A percentile compares a stretch with the other conserved stretches of the same genome.
Evolutionary conservation across 2,797 vertebrate species (phyloP).

Genomic region (Neopelma chrysocephalum): DNA sequence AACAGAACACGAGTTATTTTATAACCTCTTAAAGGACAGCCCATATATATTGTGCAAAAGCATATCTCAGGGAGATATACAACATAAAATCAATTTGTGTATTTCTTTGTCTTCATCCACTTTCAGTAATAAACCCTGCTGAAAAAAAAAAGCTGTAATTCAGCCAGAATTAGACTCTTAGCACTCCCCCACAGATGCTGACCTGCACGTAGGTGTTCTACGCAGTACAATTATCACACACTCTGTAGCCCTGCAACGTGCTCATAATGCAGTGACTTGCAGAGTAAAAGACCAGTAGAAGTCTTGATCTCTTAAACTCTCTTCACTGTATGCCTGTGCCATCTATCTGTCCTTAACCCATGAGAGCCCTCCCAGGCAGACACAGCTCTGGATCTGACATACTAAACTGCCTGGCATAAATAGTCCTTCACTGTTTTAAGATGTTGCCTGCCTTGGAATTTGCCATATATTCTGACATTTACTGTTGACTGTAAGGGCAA

Average conservation of each 20-base stretch:
- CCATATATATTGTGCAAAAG: neutral
- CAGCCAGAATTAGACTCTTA: conserved; percentile 15
- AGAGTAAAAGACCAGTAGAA: conserved; percentile 7
- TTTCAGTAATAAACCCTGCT: neutral
- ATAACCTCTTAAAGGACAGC: conserved; percentile 13
- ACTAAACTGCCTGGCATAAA: conserved; percentile 26
- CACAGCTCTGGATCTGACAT: neutral
- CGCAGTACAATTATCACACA: neutral
- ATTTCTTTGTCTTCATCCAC: neutral
- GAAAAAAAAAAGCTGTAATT: neutral
- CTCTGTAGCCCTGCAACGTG: neutral
- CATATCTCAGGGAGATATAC: conserved; percentile 3
- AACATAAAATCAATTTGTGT: conserved; percentile 1
- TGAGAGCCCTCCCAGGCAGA: neutral
- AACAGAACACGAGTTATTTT: neutral
- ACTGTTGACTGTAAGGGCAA: neutral
- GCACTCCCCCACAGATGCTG: neutral
- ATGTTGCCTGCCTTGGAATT: conserved; percentile 13
- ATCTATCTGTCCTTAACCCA: conserved; percentile 11
- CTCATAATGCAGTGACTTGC: neutral
- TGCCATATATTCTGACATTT: conserved; percentile 42
- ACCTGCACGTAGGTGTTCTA: neutral
- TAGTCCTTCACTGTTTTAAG: neutral
- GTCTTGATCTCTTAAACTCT: neutral
- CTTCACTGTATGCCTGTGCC: neutral